Evolutionary conservation across 2,797 vertebrate species (phyloP), one percentile per base, ranked within the genome.

Genomic region (Numenius phaeopus): DNA sequence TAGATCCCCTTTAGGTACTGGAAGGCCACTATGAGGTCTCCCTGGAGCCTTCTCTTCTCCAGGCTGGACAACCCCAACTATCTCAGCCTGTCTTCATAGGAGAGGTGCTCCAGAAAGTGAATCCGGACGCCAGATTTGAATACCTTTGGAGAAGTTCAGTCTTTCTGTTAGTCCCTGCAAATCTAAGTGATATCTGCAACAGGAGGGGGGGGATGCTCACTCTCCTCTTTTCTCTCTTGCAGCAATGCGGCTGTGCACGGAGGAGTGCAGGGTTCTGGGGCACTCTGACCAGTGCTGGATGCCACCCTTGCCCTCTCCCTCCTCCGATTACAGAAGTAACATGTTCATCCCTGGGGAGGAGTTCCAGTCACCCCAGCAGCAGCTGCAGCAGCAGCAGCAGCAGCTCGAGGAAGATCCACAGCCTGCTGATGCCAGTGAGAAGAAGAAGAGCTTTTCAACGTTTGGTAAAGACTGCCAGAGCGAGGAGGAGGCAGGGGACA

Each of bases 201-300:
- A 4, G 44, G 37, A 62, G 2, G 14, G 3, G 16, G 16, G 19
- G 17, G 17, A 20, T 8, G 58, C 81, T 96, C 42, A 97, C 72
- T 84, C 18, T 91, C 12, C 12, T 19, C 1, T 39, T 37, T 30
- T 94, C 81, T 94, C 64, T 77, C 29, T 89, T 61, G 34, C 97
- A 99, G 99, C 99, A 0, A 99, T 99, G 99, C 98, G 99, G 80
- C 98, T 99, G 34, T 99, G 99, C 98, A 99, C 99, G 0, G 99
- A 99, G 54, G 99, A 99, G 93, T 99, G 99, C 95, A 98, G 99
- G 13, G 99, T 99, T 59, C 98, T 99, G 65, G 99, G 99, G 14
- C 99, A 99, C 96, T 99, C 99, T 0, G 99, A 99, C 97, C 99
- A 99, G 97, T 99, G 99, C 97, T 99, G 99, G 99, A 99, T 99